These are phyloP conservation scores for Macrochelys suwanniensis DNA, from an alignment of 2,797 vertebrate genomes.

Conservation along the genomic window DNA sequence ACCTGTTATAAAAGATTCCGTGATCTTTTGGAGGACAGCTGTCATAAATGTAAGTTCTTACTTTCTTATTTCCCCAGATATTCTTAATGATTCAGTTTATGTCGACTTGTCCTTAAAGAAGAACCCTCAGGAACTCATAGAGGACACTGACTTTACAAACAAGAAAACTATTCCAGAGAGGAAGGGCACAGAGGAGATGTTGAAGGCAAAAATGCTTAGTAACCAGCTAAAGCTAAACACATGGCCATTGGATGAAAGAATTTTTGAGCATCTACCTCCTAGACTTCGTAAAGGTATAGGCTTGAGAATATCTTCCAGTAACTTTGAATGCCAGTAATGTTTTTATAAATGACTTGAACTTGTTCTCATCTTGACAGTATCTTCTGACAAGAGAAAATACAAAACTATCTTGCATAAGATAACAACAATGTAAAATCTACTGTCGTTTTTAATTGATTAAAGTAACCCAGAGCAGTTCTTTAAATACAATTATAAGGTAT, in stretches of 20 bases:
- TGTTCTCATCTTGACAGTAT: neutral
- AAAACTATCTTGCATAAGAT: neutral
- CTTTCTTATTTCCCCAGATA: constrained; percentile 80
- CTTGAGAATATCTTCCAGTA: neutral
- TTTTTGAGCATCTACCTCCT: constrained; percentile 84
- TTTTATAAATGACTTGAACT: neutral
- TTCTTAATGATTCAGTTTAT: constrained; percentile 75
- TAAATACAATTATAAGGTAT: neutral
- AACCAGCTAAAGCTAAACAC: constrained; percentile 77
- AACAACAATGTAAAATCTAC: neutral
- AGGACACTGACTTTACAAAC: neutral
- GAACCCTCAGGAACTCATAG: constrained; percentile 13
- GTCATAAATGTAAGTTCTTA: constrained; percentile 23
- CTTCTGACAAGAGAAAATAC: neutral
- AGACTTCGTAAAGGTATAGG: constrained; percentile 85
- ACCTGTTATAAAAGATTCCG: neutral
- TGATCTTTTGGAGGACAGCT: neutral
- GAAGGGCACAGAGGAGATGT: constrained; percentile 64
- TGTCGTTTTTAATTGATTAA: neutral
- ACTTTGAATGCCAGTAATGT: neutral
- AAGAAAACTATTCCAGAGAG: constrained; percentile 4
- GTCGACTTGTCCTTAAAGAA: constrained; percentile 68
- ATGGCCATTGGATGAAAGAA: constrained; percentile 87
- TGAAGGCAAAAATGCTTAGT: constrained; percentile 67
- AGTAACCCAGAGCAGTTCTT: neutral